Evolutionary conservation across 2,113 vertebrate species (phyloP), one percentile per base, ranked within the genome.

Genomic region (Acanthisitta chloris): DNA sequence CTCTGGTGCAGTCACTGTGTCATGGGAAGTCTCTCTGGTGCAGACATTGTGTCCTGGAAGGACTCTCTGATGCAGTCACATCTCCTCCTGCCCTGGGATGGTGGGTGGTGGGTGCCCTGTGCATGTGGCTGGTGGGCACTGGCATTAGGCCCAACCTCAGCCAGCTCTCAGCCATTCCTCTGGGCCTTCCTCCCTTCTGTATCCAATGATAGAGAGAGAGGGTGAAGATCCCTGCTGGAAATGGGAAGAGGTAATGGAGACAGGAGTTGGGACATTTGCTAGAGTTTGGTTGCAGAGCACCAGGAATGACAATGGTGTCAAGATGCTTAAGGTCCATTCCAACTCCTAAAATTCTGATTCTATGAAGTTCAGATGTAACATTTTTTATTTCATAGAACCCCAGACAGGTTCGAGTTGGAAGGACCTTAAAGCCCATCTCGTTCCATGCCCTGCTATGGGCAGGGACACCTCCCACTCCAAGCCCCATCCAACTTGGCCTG

Each of bases 181-280:
- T 4, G 48, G 46, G 72, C 31, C n/a, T 45, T 33, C 31, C 21
- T 46, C 5, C 38, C 6, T 33, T 5, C 13, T 8, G 58, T 3
- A 4, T 8, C 79, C 61, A 1, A 2, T 0, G 7, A n/a, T n/a
- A n/a, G n/a, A n/a, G n/a, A n/a, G n/a, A 8, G 40, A 40, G 6
- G 17, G n/a, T 4, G 45, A 13, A 12, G 21, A 15, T 26, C 42
- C 4, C 0, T 7, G 2, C 21, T n/a, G 92, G 71, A 9, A 29
- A 8, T 4, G 38, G 46, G 34, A 48, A 23, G 42, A 31, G 36
- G 54, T 1, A 2, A 18, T 8, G 54, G 79, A n/a, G 33, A 19
- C 36, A 9, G 28, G 2, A 7, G 11, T 8, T 1, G 10, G 15
- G 43, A 19, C 14, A 8, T 4, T 48, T 34, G 51, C 16, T 4